Evolutionary conservation across 2,797 vertebrate genomes (phyloP).

Genomic region (Synaphobranchus kaupii): DNA sequence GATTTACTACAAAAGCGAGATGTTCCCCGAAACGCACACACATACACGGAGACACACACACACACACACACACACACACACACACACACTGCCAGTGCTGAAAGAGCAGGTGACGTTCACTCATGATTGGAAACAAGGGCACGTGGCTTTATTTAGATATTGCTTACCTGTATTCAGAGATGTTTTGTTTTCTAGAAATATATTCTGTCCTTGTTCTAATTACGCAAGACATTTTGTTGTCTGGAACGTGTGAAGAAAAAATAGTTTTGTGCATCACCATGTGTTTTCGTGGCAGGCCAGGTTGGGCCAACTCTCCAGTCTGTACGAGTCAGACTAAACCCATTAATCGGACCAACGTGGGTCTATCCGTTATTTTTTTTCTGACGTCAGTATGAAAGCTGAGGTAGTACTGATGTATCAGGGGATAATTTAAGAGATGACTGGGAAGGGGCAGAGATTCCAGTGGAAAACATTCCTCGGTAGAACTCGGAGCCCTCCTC

Average conservation of each 20-base stretch:
- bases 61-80: conserved; percentile 1
- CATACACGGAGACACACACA: neutral
- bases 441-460: neutral
- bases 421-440: neutral
- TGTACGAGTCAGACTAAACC: neutral
- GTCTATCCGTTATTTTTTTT: neutral
- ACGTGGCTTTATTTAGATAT: neutral
- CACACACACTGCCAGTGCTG: neutral
- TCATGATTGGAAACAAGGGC: neutral
- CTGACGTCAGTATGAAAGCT: neutral
- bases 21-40: neutral
- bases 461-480: conserved; percentile 15
- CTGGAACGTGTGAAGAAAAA: neutral
- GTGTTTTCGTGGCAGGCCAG: neutral
- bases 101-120: neutral
- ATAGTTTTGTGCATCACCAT: neutral
- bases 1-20: too few species aligned
- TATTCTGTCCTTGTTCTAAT: neutral
- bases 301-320: neutral
- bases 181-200: neutral
- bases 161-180: neutral
- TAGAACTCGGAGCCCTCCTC: neutral
- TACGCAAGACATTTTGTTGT: neutral
- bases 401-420: neutral
- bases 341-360: neutral